A percentile compares a stretch with the other conserved stretches of the same genome.
Evolutionary conservation across 2,113 vertebrate genomes (phyloP).

Genomic region (Maccullochella peelii): DNA sequence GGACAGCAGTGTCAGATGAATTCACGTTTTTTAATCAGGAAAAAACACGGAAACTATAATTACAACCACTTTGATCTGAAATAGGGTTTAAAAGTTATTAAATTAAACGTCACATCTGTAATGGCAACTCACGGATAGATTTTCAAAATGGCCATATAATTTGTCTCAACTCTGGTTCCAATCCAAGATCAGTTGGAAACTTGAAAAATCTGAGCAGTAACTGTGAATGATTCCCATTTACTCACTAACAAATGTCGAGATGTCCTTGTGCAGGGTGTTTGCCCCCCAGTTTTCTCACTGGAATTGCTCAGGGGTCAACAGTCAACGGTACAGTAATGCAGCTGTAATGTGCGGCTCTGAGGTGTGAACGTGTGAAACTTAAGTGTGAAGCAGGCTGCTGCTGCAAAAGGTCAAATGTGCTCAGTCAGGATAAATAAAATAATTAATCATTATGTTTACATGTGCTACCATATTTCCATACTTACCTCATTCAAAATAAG

Average conservation of each 20-base stretch:
- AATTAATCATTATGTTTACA: background rate
- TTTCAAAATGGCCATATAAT: no score
- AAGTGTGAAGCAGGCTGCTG: constrained; percentile 7
- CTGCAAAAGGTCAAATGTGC: background rate
- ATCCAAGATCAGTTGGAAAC: background rate
- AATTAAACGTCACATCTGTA: constrained; percentile 5
- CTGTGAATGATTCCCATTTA: background rate
- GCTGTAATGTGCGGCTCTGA: constrained; percentile 19
- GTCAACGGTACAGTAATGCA: background rate
- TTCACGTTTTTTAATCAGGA: background rate
- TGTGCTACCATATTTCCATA: no score
- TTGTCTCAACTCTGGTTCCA: background rate
- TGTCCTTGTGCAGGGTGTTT: background rate
- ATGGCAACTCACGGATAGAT: background rate
- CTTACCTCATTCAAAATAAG: background rate
- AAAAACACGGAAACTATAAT: background rate
- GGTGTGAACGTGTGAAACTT: constrained; percentile 27
- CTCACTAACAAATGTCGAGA: constrained; percentile 11
- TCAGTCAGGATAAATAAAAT: constrained; percentile 7
- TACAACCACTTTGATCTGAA: background rate
- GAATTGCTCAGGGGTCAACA: background rate
- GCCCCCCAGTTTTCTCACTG: background rate
- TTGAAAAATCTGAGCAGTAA: background rate
- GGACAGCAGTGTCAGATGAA: background rate
- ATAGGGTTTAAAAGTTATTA: background rate